These are phyloP conservation scores for Peromyscus polionotus DNA, from an alignment of 2,113 vertebrate species.

Conservation along the genomic window DNA sequence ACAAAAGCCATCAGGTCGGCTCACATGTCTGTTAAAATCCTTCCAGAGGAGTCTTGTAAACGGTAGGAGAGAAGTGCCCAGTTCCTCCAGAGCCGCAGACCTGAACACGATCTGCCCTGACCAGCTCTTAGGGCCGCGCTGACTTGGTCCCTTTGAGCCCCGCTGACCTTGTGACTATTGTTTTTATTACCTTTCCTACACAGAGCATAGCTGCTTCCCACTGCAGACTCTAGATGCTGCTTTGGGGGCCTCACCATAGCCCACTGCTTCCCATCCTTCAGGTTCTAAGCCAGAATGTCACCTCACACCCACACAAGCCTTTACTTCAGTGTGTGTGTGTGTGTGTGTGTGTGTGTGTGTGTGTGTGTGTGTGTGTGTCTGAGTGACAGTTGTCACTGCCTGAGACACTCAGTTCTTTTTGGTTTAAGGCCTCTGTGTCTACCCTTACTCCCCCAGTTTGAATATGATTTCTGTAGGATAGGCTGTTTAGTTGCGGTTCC, in stretches of 20 bases:
- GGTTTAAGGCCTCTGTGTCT: neutral
- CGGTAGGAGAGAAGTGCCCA: neutral
- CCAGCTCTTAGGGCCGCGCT: neutral
- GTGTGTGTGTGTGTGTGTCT: too few species aligned
- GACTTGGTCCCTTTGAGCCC: neutral
- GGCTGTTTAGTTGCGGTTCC: neutral
- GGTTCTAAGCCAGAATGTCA: neutral
- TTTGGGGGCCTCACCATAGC: neutral
- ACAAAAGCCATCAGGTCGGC: neutral
- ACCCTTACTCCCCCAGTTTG: neutral
- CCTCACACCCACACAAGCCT: neutral
- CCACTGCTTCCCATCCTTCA: neutral
- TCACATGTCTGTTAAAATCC: neutral
- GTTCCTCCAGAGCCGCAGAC: neutral
- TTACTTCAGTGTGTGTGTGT: neutral
- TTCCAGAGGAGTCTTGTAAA: neutral
- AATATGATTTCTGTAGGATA: neutral
- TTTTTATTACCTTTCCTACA: too few species aligned
- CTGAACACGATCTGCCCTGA: too few species aligned
- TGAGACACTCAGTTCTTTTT: neutral
- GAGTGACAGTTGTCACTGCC: neutral
- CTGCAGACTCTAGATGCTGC: neutral
- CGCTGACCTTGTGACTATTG: rapidly evolving
- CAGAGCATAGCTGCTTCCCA: rapidly evolving
- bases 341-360: too few species aligned